Base-by-base conservation (phyloP, 2,113 vertebrate species). In the Dicentrarchus labrax region DNA sequence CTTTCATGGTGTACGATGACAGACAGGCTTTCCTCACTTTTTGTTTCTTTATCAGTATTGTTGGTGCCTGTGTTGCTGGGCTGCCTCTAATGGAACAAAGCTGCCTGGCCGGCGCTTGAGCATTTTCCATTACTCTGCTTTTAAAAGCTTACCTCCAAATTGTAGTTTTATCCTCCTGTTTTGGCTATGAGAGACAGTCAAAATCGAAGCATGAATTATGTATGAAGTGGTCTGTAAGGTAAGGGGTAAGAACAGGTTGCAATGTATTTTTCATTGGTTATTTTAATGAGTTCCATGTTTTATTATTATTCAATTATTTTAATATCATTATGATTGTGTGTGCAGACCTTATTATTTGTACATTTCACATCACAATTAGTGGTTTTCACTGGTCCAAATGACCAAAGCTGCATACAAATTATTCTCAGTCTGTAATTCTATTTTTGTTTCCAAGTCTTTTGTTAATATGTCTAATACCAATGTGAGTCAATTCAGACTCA, bases 71-170 rank as follows among this genome's bases (percentile, higher is more conserved):
- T 0, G 75, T 68, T 66, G 50, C 50, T 19, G 21, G 30, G 4
- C 50, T 16, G 38, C n/a, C 4, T 78, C 41, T 76, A 48, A 67
- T 74, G 74, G 82, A 84, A 59, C 75, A 65, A 79, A 79, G 50
- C 38, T 54, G 53, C 38, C 4, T 13, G 61, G 24, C 57, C 12
- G 7, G 41, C 30, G 30, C 15, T 77, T 48, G 15, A 75, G 47
- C 13, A 65, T 73, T 62, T 84, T 61, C 73, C 76, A 72, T 75
- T 68, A 64, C 68, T 5, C 5, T 5, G 16, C 48, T 59, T 73
- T 76, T 51, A 62, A 75, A 59, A 61, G 62, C 67, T 84, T 48
- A 24, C 38, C 62, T 61, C 9, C 53, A 78, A 59, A 39, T 21
- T 9, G 2, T 38, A n/a, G 39, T 54, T 80, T 80, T 64, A 21